A percentile compares a stretch with the other conserved stretches of the same genome.
Evolutionary conservation across 2,888 invertebrate genomes (phyloP).

Genomic region (Melanchra persicariae): DNA sequence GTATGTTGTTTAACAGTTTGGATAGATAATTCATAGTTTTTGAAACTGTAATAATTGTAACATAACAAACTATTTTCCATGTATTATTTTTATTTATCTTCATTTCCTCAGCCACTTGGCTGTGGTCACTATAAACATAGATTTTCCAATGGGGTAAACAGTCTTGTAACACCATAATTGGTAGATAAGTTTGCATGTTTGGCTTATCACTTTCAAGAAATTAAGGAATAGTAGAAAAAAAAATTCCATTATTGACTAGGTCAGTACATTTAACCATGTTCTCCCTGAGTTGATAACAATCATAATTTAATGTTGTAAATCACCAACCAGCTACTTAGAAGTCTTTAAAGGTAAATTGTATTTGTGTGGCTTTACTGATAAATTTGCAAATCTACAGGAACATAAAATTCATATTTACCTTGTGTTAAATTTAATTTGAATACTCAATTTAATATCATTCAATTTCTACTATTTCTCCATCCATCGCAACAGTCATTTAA

Average conservation of each 20-base stretch:
- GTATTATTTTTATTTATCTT: background rate
- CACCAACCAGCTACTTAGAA: constrained; percentile 1
- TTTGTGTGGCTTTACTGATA: constrained; percentile 37
- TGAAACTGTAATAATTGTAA: background rate
- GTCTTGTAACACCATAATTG: background rate
- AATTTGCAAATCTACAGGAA: constrained; percentile 10
- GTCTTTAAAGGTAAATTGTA: background rate
- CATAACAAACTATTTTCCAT: background rate
- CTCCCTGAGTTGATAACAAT: background rate
- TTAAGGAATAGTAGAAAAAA: background rate
- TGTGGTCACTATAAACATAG: too few species aligned
- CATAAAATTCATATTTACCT: background rate
- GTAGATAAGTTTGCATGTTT: background rate
- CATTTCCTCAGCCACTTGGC: too few species aligned
- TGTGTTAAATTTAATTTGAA: background rate
- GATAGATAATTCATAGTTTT: background rate
- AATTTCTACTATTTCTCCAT: background rate
- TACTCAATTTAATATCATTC: background rate
- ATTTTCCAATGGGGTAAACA: background rate
- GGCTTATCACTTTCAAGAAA: background rate
- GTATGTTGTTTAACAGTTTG: background rate
- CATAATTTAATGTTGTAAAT: constrained; percentile 18
- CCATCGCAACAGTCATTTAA: background rate
- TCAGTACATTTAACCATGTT: background rate
- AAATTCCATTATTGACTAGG: background rate